Base-by-base conservation (phyloP, 2,888 invertebrate genomes). In the Hirtodrosophila histrioides region DNA sequence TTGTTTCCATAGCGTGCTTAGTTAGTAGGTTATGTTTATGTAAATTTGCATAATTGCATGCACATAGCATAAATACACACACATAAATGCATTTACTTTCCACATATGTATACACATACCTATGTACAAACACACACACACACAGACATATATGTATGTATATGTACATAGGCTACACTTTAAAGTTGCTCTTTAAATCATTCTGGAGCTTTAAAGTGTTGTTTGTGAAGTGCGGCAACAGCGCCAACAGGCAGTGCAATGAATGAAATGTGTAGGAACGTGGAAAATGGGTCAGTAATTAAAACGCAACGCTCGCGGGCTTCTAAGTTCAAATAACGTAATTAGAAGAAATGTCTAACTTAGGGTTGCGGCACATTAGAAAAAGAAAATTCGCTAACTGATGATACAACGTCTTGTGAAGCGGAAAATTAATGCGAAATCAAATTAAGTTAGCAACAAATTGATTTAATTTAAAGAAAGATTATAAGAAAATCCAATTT, bases 11-110 rank as follows among this genome's bases (percentile, higher is more conserved):
- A 77, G 88, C 88, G 81, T 82, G 81, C 86, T 82, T 81, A 78
- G 88, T 87, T 88, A 87, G 85, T 84, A 81, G 88, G 88, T 88
- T 84, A 84, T 88, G 86, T 85, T 88, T 88, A 87, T 84, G 65
- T 81, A 84, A 81, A 84, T 84, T 84, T 84, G 78, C 86, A 85
- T 84, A 87, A 88, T 88, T 87, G 71, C 75, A 70, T 70, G 58
- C 56, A 73, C 29, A 56, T 43, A 55, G 54, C 40, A n/a, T n/a
- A n/a, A n/a, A n/a, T n/a, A n/a, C n/a, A n/a, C n/a, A 37, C 44
- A 68, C 37, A 37, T 57, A 65, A 31, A 9, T 7, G 9, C 64
- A 65, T 62, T 58, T 64, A 76, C 57, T 45, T 58, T 53, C 49
- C 29, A 45, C 31, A 31, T 24, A 58, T 29, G 43, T 49, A 39